Conservation (phyloP, 2,113 vertebrate species). For the Verasper variegatus region DNA sequence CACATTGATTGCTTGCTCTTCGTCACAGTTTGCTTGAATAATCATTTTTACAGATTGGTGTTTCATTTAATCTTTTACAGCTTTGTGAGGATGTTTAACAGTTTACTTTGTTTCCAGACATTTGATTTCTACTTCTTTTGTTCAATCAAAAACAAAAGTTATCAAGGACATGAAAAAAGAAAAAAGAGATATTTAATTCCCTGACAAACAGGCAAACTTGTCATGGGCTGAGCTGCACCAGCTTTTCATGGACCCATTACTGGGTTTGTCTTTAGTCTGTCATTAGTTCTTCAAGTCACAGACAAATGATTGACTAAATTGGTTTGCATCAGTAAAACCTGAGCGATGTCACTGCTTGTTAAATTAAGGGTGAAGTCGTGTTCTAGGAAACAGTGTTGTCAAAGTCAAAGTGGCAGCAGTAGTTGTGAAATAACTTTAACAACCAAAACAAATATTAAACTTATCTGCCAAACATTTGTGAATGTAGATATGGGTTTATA, state of each 20-base stretch:
- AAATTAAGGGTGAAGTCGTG: neutral
- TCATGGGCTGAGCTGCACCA: neutral
- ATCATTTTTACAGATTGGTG: neutral
- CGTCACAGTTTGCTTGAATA: neutral
- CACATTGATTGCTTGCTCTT: neutral
- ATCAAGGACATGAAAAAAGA: neutral
- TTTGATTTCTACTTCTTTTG: neutral
- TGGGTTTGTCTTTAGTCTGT: no score
- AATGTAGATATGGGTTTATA: neutral
- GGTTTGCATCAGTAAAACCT: no score
- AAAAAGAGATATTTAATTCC: neutral
- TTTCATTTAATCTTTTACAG: neutral
- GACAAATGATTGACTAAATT: no score
- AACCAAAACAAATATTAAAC: neutral
- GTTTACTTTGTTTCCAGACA: neutral
- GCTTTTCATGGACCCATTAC: no score
- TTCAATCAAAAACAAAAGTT: neutral
- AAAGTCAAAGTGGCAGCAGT: neutral
- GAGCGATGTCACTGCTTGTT: no score
- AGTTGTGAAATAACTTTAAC: neutral
- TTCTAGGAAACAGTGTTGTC: neutral
- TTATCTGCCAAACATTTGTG: neutral
- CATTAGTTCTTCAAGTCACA: no score
- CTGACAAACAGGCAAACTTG: neutral
- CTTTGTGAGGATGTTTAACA: neutral